Evolutionary conservation across 2,113 vertebrate species (phyloP), one percentile per base, ranked within the genome.

Genomic region (Mesoclemmys tuberculata): DNA sequence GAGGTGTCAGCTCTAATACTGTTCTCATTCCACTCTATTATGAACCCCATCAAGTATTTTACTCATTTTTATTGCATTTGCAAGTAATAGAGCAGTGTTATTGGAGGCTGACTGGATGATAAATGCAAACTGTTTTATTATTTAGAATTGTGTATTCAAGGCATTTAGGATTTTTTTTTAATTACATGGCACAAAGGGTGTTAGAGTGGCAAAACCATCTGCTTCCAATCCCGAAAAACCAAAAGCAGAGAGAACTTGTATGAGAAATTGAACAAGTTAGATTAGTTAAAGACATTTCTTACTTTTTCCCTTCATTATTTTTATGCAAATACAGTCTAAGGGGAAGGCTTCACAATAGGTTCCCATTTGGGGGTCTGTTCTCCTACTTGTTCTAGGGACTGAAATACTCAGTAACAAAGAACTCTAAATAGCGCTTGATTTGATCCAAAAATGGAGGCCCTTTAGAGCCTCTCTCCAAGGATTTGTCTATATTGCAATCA

Each of bases 71-170:
- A 91, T 0, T 91, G 74, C 71, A 26, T 96, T 93, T 96, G 54
- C 58, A 94, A 95, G 88, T 82, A 94, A 89, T 93, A 90, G 87
- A 93, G 83, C 41, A 82, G 80, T 49, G 19, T 83, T 90, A 95
- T 88, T 89, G 51, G 51, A 82, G 84, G 18, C 56, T 87, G 85
- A 96, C 83, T 86, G 90, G 56, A 26, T 82, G 87, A 90, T 74
- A 97, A 93, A 92, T 90, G 90, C 92, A 92, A 92, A 80, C 35
- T 80, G n/a, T 96, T 95, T 92, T 80, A 12, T 94, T 95, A 93
- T 74, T 86, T 55, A 88, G 93, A 93, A 94, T 85, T 31, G 82
- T 78, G 61, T 93, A 90, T 96, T 94, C 56, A 2, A 84, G 89
- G 64, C 85, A 58, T 96, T 94, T 92, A 86, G 83, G 83, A 94